phyloP scores from a whole-genome alignment of 2,888 invertebrate species.

The Epinotia demarniana region DNA sequence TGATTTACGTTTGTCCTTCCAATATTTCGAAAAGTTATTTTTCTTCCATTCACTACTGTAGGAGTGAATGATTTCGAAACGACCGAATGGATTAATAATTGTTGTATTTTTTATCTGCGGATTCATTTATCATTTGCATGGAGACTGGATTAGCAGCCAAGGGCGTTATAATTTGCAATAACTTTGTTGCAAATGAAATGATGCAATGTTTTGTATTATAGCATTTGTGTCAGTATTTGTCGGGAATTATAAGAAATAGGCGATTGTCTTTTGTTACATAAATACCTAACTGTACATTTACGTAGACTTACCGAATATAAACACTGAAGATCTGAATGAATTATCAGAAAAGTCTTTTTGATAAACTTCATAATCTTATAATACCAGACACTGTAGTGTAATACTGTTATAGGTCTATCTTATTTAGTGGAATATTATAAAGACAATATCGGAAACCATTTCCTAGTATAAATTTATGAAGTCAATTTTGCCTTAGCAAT shows the following conservation, averaged over 20 bases:
- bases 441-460: too few relatives aligned
- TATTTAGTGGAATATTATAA: too few relatives aligned
- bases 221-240: neutral
- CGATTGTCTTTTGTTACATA: neutral
- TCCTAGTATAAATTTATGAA: too few relatives aligned
- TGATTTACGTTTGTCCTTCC: conserved; percentile 56
- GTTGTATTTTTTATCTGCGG: conserved; percentile 52
- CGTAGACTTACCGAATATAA: too few relatives aligned
- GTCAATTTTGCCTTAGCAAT: too few relatives aligned
- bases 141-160: conserved; percentile 36
- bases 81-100: conserved; percentile 55
- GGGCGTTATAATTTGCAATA: conserved; percentile 44
- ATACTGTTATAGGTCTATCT: too few relatives aligned
- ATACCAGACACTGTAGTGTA: too few relatives aligned
- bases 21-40: conserved; percentile 55
- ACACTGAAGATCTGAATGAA: too few relatives aligned
- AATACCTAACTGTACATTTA: neutral
- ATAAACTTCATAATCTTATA: too few relatives aligned
- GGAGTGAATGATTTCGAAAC: conserved; percentile 56
- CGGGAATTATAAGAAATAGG: neutral
- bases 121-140: conserved; percentile 47
- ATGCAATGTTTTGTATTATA: conserved; percentile 25
- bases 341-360: too few relatives aligned
- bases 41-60: conserved; percentile 57
- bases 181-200: conserved; percentile 34